Evolutionary conservation across 2,113 vertebrate species (phyloP), one percentile per base, ranked within the genome.

Genomic region (Mormyrus iriodes): DNA sequence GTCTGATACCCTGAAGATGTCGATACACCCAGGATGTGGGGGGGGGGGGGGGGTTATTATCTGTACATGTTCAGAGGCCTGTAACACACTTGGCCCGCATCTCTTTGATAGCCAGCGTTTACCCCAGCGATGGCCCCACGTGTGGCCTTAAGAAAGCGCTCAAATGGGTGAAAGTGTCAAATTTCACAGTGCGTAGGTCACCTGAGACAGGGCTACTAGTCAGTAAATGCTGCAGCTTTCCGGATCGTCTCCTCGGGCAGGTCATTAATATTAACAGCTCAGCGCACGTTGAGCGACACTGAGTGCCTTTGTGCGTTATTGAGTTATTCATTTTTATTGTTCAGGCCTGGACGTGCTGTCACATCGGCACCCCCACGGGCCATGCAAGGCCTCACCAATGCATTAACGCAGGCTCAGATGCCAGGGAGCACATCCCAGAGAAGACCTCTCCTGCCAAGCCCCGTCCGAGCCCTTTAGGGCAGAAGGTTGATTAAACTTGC

Each of bases 291-390:
- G 15, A 69, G 58, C 3, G 24, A 51, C 65, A 8, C 61, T 44
- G 46, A 15, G 44, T 51, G 61, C 65, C 89, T 90, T 92, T 92
- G 73, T 89, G 91, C 92, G 88, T 91, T 94, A 95, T 94, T 90
- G 93, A 93, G 94, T 92, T 51, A 92, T 93, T 90, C 89, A 93
- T 93, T 93, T 93, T 93, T 92, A 93, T 91, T 69, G 51, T 88
- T 7, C 65, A 31, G 5, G 84, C 91, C 91, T 92, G 90, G 91
- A 4, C 90, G 88, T 88, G 91, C 90, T 88, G 89, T 93, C 90
- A 79, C 84, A 89, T 92, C 86, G 61, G 88, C 91, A 92, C 93
- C 65, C 89, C 91, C 89, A 89, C 88, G 58, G 90, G 89, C 6
- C 19, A 90, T 86, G 89, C 87, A 76, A 69, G 89, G 93, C 92